Percentiles rank a stretch among this genome's conserved stretches.
Evolutionary conservation across 2,113 vertebrate species (phyloP).

Genomic region (Epinephelus moara): DNA sequence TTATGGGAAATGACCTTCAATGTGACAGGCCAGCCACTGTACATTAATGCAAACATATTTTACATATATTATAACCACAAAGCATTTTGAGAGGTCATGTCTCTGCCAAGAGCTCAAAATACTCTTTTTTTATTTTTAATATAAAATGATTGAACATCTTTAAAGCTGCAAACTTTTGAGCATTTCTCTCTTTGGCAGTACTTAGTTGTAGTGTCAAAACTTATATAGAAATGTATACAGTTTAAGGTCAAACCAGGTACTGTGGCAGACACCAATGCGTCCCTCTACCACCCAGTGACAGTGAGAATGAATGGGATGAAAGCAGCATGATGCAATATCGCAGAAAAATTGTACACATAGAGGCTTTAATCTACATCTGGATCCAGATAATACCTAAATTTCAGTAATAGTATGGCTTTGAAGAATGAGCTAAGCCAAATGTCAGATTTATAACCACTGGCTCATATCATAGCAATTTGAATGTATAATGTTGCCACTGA

Average conservation of each 20-base stretch:
- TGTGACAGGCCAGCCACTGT: neutral
- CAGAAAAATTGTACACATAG: neutral
- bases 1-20: constrained; percentile 16
- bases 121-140: neutral
- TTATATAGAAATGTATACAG: too few species aligned
- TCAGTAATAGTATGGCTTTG: neutral
- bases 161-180: neutral
- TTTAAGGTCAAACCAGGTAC: neutral
- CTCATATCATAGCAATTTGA: neutral
- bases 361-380: constrained; percentile 3
- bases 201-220: neutral
- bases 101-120: neutral
- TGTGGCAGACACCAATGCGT: neutral
- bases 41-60: constrained; percentile 4
- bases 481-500: neutral
- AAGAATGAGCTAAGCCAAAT: too few species aligned
- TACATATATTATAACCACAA: neutral
- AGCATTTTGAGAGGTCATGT: neutral
- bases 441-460: neutral
- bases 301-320: neutral
- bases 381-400: neutral
- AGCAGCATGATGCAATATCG: neutral
- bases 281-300: neutral
- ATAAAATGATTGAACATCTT: neutral
- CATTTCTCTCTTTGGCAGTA: neutral